Evolutionary conservation across 2,113 vertebrate genomes (phyloP).

Genomic region (Chaetops frenatus): DNA sequence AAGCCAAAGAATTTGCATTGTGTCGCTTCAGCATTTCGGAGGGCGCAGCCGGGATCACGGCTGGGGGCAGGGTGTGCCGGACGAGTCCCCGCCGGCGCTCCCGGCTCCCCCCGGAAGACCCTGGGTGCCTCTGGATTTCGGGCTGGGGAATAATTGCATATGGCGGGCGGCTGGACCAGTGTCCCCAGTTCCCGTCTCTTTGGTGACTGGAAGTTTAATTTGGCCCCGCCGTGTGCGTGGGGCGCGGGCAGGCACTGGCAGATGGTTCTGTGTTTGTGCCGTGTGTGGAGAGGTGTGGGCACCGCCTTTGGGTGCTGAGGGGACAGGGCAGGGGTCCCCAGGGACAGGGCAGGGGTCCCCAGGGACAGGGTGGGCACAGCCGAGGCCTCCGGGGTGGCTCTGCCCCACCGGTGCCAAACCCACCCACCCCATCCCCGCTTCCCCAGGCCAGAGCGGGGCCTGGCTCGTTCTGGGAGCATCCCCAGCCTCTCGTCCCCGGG

Average conservation of each 20-base stretch:
- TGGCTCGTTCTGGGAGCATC: neutral
- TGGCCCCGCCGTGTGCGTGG: neutral
- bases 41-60: neutral
- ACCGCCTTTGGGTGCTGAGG: neutral
- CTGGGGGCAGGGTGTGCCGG: slow-evolving; percentile 11
- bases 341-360: neutral
- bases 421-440: rapidly evolving
- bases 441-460: rapidly evolving
- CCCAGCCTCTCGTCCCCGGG: neutral
- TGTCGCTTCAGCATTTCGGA: slow-evolving; percentile 59
- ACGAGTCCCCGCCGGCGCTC: rapidly evolving
- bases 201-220: rapidly evolving
- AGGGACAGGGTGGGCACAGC: neutral
- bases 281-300: rapidly evolving
- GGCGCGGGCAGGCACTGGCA: neutral
- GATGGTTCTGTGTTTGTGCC: neutral
- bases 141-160: no score
- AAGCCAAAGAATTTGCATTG: slow-evolving; percentile 61
- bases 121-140: neutral
- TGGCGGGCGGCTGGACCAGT: rapidly evolving
- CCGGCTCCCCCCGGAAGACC: rapidly evolving
- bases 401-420: neutral
- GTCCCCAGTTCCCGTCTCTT: neutral
- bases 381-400: neutral
- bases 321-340: neutral